Percentiles rank a stretch among this genome's conserved stretches.
These are phyloP conservation scores for Sinocyclocheilus grahami DNA, from an alignment of 2,113 vertebrate species.

Conservation along the genomic window DNA sequence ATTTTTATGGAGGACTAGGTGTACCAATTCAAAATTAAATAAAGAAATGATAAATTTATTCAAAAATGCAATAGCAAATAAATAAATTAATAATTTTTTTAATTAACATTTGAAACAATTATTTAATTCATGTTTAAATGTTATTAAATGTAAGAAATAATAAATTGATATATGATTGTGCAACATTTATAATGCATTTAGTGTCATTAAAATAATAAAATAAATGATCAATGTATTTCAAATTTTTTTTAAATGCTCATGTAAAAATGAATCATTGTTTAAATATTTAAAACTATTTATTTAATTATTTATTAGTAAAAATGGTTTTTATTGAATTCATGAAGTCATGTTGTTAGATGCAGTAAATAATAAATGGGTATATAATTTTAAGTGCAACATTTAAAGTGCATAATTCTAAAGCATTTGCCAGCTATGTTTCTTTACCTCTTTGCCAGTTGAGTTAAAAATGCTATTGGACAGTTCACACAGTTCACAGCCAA, in stretches of 20 bases:
- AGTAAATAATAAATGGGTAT: background rate
- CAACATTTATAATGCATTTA: background rate
- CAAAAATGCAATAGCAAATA: background rate
- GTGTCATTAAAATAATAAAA: background rate
- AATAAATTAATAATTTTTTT: no score
- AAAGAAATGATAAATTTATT: background rate
- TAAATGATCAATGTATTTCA: background rate
- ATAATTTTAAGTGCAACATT: background rate
- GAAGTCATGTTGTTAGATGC: background rate
- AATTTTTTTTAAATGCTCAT: background rate
- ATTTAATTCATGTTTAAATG: no score
- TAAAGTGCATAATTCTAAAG: background rate
- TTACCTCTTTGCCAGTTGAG: background rate
- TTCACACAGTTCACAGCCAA: background rate
- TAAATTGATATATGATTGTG: background rate
- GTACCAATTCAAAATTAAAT: background rate
- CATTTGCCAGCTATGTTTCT: background rate
- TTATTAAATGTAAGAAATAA: no score
- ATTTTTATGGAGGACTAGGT: background rate
- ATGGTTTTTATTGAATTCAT: background rate
- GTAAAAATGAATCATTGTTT: background rate
- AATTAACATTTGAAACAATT: background rate
- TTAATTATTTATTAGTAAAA: background rate
- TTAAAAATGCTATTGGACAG: background rate
- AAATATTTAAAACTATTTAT: background rate